Conservation (phyloP, 2,888 invertebrate species). For the Heterodera filipjevi region DNA sequence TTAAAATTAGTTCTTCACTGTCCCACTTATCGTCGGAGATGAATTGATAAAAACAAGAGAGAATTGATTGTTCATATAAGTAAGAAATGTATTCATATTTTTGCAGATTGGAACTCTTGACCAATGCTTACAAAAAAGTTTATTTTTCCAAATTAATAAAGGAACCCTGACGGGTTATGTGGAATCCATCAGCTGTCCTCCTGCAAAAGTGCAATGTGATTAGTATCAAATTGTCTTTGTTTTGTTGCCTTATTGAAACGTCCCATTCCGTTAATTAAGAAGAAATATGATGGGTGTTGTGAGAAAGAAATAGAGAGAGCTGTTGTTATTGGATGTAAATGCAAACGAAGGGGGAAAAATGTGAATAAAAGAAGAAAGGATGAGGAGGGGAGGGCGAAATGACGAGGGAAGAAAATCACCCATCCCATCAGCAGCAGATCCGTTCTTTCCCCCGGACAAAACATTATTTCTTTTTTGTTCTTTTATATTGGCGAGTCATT, state of each 20-base stretch:
- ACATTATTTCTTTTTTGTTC: background rate
- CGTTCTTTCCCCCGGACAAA: background rate
- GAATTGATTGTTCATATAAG: too few species aligned
- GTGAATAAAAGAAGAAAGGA: background rate
- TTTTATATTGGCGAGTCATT: too few species aligned
- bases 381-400: background rate
- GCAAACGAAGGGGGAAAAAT: background rate
- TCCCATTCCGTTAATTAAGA: slow-evolving; percentile 1
- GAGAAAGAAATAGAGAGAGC: background rate
- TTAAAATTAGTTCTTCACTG: too few species aligned
- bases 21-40: too few species aligned
- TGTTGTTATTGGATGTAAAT: slow-evolving; percentile 1
- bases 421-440: background rate
- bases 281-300: background rate
- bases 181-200: too few species aligned
- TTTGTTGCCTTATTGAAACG: background rate
- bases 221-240: background rate
- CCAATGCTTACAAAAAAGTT: too few species aligned
- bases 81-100: too few species aligned
- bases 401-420: background rate
- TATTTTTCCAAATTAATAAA: too few species aligned
- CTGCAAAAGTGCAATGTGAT: background rate
- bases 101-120: too few species aligned
- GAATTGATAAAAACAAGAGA: too few species aligned
- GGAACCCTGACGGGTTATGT: too few species aligned